Conservation (phyloP, 2,797 vertebrate species). For the Huso huso region DNA sequence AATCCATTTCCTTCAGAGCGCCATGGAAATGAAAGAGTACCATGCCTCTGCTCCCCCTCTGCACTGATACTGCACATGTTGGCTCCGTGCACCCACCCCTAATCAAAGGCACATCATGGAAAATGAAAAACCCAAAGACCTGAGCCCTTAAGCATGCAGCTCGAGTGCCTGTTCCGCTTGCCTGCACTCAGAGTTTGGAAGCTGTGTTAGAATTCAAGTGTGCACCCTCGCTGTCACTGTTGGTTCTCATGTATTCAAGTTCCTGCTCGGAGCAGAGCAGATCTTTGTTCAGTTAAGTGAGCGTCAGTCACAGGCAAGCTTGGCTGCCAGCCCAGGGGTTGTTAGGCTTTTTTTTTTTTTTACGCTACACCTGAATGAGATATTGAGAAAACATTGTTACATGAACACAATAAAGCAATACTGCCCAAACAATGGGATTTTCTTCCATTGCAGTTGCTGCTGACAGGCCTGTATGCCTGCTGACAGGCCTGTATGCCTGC, state of each 20-base stretch:
- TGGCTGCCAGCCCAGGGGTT: constrained; percentile 48
- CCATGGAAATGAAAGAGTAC: not conserved
- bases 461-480: too few species aligned
- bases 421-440: constrained; percentile 37
- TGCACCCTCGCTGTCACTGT: constrained; percentile 43
- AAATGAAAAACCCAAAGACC: constrained; percentile 15
- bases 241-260: constrained; percentile 38
- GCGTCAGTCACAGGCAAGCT: constrained; percentile 46
- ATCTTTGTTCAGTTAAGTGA: constrained; percentile 57
- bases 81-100: constrained; percentile 4
- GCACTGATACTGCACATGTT: constrained; percentile 20
- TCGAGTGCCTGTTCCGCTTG: constrained; percentile 47
- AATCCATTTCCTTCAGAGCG: too few species aligned
- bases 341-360: constrained; percentile 34
- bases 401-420: constrained; percentile 34
- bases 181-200: constrained; percentile 49
- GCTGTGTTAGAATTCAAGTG: constrained; percentile 46
- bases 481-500: too few species aligned
- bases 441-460: not conserved
- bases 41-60: not conserved
- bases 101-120: constrained; percentile 5
- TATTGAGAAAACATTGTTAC: constrained; percentile 61
- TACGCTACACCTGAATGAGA: constrained; percentile 73
- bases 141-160: constrained; percentile 47
- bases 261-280: constrained; percentile 52